Evolutionary conservation across 1,140 invertebrate species (phyloP).

Genomic region (Brachystomella parvula): DNA sequence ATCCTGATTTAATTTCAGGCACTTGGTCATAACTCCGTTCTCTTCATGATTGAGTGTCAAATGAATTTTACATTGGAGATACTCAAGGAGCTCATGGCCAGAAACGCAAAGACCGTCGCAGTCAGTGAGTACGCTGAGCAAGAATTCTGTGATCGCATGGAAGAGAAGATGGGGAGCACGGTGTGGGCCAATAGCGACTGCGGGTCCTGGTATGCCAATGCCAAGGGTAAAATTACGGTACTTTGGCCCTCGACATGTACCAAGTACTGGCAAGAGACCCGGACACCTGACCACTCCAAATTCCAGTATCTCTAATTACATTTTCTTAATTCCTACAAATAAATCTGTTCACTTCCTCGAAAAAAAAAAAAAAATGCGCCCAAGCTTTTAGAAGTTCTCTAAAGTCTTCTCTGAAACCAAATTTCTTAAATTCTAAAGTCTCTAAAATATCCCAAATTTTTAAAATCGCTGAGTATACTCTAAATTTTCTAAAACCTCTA

Average conservation of each 20-base stretch:
- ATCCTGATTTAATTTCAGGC: background rate
- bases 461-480: no score
- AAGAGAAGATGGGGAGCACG: conserved; percentile 18
- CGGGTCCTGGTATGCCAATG: conserved; percentile 22
- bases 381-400: no score
- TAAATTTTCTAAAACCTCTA: no score
- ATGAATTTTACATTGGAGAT: conserved; percentile 2
- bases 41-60: conserved; percentile 22
- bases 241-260: conserved; percentile 19
- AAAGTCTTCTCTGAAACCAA: no score
- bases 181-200: conserved; percentile 18
- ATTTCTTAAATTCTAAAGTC: no score
- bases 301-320: no score
- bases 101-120: conserved; percentile 2
- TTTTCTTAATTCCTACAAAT: no score
- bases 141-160: conserved; percentile 1
- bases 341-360: no score
- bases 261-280: conserved; percentile 14
- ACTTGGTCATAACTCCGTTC: conserved; percentile 18
- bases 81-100: background rate
- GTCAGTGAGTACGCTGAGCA: conserved; percentile 14
- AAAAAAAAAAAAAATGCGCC: no score
- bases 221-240: conserved; percentile 8
- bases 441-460: no score
- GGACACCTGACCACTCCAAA: background rate